Evolutionary conservation across 2,797 vertebrate species (phyloP).

Genomic region (Babyrousa celebensis): DNA sequence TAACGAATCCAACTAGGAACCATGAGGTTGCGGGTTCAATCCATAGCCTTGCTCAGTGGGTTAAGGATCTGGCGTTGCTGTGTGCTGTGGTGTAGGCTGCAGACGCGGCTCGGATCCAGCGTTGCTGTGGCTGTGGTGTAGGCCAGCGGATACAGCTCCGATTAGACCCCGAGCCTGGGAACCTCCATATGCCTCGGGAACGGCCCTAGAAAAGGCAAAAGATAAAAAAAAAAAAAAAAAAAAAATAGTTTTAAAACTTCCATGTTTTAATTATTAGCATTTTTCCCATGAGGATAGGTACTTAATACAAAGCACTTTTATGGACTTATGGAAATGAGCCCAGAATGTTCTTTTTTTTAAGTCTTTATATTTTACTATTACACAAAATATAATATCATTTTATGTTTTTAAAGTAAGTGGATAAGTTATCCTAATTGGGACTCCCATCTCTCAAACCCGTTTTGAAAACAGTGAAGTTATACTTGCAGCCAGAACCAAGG

Average conservation of each 20-base stretch:
- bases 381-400: neutral
- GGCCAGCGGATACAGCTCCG: too few species aligned
- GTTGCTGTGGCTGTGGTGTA: too few species aligned
- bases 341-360: neutral
- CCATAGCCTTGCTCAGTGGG: too few species aligned
- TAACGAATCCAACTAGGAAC: too few species aligned
- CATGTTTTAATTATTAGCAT: slow-evolving; percentile 11
- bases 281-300: neutral
- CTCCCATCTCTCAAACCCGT: neutral
- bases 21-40: too few species aligned
- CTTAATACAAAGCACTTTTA: slow-evolving; percentile 29
- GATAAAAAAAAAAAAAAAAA: too few species aligned
- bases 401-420: neutral
- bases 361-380: neutral
- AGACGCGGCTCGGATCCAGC: too few species aligned
- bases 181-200: too few species aligned
- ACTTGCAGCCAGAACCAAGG: neutral
- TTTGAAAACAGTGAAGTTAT: neutral
- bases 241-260: neutral
- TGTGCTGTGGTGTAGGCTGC: too few species aligned
- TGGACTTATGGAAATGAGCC: neutral
- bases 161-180: too few species aligned
- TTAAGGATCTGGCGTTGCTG: too few species aligned
- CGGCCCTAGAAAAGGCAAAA: too few species aligned
- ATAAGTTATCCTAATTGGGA: neutral